A percentile compares a stretch with the other conserved stretches of the same genome.
Evolutionary conservation across 2,888 invertebrate species (phyloP).

Genomic region (Orchestes rusci): DNA sequence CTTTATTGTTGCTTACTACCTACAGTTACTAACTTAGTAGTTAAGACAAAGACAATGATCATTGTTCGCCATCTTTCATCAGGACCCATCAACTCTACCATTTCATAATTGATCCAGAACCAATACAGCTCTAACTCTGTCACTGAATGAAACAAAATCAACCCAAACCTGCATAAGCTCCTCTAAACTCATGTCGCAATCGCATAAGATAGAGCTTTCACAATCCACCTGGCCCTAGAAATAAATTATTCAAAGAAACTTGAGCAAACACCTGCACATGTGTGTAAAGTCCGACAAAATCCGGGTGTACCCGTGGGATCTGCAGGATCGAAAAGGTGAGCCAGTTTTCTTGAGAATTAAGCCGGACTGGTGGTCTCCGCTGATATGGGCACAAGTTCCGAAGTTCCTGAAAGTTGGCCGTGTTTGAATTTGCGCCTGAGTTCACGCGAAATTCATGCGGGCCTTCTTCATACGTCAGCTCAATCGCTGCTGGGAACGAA

Average conservation of each 20-base stretch:
- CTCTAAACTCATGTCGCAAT: no score
- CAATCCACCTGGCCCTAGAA: constrained; percentile 1
- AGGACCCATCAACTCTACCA: no score
- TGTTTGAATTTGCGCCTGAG: constrained; percentile 45
- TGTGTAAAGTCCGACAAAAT: constrained; percentile 20
- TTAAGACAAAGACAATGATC: no score
- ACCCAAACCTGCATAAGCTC: no score
- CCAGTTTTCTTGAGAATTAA: constrained; percentile 32
- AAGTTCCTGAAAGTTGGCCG: constrained; percentile 38
- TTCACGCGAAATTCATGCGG: constrained; percentile 42
- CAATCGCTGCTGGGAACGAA: no score
- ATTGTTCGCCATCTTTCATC: no score
- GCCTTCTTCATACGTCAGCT: constrained; percentile 32
- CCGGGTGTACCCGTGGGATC: constrained; percentile 25
- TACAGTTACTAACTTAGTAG: no score
- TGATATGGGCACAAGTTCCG: constrained; percentile 37
- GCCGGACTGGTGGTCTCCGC: constrained; percentile 34
- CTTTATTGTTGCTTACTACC: no score
- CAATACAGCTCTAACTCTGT: no score
- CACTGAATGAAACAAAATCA: no score
- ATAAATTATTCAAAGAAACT: constrained; percentile 18
- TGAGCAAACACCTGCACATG: constrained; percentile 18
- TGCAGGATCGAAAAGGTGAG: constrained; percentile 24
- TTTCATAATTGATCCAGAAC: no score
- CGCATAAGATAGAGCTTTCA: no score